A percentile compares a stretch with the other conserved stretches of the same genome.
Evolutionary conservation across 1,140 invertebrate genomes (phyloP).

Genomic region (Lysiphlebus fabarum): DNA sequence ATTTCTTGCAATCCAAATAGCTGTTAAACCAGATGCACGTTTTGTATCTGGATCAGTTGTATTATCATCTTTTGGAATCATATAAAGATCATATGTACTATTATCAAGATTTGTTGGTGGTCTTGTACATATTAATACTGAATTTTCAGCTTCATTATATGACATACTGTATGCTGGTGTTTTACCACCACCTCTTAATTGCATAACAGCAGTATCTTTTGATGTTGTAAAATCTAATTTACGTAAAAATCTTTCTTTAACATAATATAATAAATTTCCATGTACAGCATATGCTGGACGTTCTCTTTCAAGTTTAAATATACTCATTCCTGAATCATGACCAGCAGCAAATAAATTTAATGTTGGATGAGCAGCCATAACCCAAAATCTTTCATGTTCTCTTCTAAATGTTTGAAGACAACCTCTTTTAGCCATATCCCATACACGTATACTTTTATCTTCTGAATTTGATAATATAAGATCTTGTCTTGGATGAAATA

Average conservation of each 20-base stretch:
- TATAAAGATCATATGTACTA: slow-evolving; percentile 92
- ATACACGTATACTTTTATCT: slow-evolving; percentile 96
- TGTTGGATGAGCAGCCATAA: slow-evolving; percentile 85
- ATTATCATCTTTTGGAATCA: slow-evolving; percentile 69
- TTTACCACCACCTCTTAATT: slow-evolving; percentile 78
- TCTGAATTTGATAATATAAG: slow-evolving; percentile 96
- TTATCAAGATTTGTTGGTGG: slow-evolving; percentile 78
- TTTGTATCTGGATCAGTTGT: slow-evolving; percentile 69
- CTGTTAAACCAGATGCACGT: slow-evolving; percentile 85
- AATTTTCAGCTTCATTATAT: slow-evolving; percentile 94
- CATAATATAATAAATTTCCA: slow-evolving; percentile 92
- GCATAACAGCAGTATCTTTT: slow-evolving; percentile 91
- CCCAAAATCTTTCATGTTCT: slow-evolving; percentile 96
- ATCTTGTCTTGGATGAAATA: slow-evolving; percentile 97
- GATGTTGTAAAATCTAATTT: slow-evolving; percentile 89
- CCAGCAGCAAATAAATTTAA: slow-evolving; percentile 88
- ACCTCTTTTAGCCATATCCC: slow-evolving; percentile 98
- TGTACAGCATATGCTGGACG: slow-evolving; percentile 92
- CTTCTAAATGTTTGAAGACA: slow-evolving; percentile 92
- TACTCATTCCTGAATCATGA: slow-evolving; percentile 91
- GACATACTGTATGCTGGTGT: slow-evolving; percentile 82
- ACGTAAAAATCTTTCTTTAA: slow-evolving; percentile 90
- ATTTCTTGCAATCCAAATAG: slow-evolving; percentile 97
- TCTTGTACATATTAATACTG: slow-evolving; percentile 78
- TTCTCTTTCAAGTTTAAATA: slow-evolving; percentile 88